A percentile compares a stretch with the other conserved stretches of the same genome.
phyloP scores from a whole-genome alignment of 2,888 invertebrate genomes.

The Drosophila picticornis region DNA sequence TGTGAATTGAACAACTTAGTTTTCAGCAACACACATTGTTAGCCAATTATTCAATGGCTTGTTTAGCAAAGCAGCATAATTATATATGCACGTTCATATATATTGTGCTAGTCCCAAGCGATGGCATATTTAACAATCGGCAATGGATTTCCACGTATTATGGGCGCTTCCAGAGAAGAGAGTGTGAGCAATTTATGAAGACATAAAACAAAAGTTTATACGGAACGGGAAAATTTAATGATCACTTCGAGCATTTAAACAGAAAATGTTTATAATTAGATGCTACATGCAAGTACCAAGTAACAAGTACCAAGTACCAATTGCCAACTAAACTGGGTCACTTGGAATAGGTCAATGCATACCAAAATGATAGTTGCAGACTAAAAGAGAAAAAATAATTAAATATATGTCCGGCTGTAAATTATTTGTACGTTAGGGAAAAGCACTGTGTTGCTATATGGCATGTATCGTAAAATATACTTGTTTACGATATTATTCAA shows the following conservation, averaged over 20 bases:
- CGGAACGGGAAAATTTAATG: constrained; percentile 48
- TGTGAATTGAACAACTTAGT: background rate
- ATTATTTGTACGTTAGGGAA: background rate
- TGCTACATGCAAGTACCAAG: background rate
- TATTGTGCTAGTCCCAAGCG: constrained; percentile 2
- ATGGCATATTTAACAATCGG: constrained; percentile 9
- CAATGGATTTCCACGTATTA: constrained; percentile 46
- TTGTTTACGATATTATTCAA: constrained; percentile 19
- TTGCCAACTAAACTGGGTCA: constrained; percentile 36
- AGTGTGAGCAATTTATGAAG: constrained; percentile 71
- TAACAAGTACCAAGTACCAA: constrained; percentile 8
- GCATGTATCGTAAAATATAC: background rate
- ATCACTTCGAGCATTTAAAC: constrained; percentile 40
- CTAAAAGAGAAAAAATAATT: background rate
- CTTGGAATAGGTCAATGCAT: constrained; percentile 40
- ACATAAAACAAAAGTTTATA: constrained; percentile 40
- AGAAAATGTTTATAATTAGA: constrained; percentile 69
- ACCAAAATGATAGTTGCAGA: constrained; percentile 6
- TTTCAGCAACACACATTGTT: constrained; percentile 24
- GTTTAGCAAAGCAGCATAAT: background rate
- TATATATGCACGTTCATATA: background rate
- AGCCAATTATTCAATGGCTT: constrained; percentile 7
- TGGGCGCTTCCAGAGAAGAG: constrained; percentile 57
- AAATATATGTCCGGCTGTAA: background rate
- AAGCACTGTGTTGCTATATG: background rate